Evolutionary conservation across 2,113 vertebrate species (phyloP).

Genomic region (Eulemur macaco): DNA sequence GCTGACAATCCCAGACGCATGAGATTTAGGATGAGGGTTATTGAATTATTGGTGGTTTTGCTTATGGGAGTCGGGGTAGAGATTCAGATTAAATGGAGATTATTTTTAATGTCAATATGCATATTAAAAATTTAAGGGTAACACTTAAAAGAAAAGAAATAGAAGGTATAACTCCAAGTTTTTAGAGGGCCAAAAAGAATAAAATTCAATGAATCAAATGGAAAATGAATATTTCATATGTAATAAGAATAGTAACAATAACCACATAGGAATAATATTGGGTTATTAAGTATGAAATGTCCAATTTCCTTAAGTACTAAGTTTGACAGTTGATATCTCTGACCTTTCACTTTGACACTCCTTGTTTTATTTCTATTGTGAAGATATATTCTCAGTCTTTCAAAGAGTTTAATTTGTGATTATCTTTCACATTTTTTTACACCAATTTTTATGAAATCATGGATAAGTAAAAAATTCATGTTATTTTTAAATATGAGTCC

Average conservation of each 20-base stretch:
- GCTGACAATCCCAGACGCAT: background rate
- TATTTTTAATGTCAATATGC: background rate
- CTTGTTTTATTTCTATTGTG: too few relatives aligned
- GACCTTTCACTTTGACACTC: too few relatives aligned
- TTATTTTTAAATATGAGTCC: too few relatives aligned
- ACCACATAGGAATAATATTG: background rate
- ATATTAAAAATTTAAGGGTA: background rate
- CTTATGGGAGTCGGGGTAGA: background rate
- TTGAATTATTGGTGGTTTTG: background rate
- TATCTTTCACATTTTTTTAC: too few relatives aligned
- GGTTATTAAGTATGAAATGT: too few relatives aligned
- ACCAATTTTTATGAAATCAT: too few relatives aligned
- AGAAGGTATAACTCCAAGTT: background rate
- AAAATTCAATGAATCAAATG: background rate
- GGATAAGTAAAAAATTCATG: too few relatives aligned
- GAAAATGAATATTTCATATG: background rate
- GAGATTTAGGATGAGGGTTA: background rate
- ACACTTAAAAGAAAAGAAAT: background rate
- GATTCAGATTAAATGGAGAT: background rate
- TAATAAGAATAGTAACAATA: background rate
- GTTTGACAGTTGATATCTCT: too few relatives aligned
- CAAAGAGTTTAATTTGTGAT: too few relatives aligned
- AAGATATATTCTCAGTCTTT: too few relatives aligned
- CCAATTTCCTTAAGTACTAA: too few relatives aligned
- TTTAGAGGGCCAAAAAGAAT: background rate